Percentiles rank a stretch among this genome's conserved stretches.
Conservation (phyloP, 1,140 invertebrate species). For the Aphelenchoides besseyi region DNA sequence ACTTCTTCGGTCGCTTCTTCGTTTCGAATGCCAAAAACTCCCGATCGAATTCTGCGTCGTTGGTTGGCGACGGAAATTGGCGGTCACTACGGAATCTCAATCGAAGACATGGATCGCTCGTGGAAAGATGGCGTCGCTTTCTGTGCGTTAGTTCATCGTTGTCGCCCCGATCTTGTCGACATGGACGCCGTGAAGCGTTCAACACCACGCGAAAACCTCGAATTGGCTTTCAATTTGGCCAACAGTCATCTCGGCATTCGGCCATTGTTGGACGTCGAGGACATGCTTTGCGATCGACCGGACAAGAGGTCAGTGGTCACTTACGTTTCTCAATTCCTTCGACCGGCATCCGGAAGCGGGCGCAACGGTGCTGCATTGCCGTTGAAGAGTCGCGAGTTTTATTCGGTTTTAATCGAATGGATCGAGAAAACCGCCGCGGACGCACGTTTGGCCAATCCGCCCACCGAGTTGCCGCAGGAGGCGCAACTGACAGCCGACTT, state of each 20-base stretch:
- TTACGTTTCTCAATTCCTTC: constrained; percentile 95
- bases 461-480: constrained; percentile 22
- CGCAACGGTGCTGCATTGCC: background rate
- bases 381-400: constrained; percentile 21
- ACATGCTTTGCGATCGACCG: constrained; percentile 91
- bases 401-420: constrained; percentile 25
- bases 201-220: constrained; percentile 77
- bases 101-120: constrained; percentile 89
- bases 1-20: constrained; percentile 27
- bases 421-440: constrained; percentile 21
- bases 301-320: constrained; percentile 99
- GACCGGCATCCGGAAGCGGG: constrained; percentile 25
- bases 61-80: constrained; percentile 20
- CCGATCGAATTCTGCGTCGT: constrained; percentile 12
- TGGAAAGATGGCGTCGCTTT: constrained; percentile 97
- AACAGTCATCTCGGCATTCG: constrained; percentile 82
- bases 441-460: constrained; percentile 10
- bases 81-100: constrained; percentile 75
- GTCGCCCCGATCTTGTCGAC: constrained; percentile 86
- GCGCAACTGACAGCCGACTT: constrained; percentile 14
- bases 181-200: constrained; percentile 73
- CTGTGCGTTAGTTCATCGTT: constrained; percentile 88
- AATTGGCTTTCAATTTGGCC: constrained; percentile 88
- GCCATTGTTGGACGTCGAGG: constrained; percentile 76
- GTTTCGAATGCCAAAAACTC: constrained; percentile 19